Evolutionary conservation across 1,140 invertebrate species (phyloP), one percentile per base, ranked within the genome.

Genomic region (Leptopilina clavipes): DNA sequence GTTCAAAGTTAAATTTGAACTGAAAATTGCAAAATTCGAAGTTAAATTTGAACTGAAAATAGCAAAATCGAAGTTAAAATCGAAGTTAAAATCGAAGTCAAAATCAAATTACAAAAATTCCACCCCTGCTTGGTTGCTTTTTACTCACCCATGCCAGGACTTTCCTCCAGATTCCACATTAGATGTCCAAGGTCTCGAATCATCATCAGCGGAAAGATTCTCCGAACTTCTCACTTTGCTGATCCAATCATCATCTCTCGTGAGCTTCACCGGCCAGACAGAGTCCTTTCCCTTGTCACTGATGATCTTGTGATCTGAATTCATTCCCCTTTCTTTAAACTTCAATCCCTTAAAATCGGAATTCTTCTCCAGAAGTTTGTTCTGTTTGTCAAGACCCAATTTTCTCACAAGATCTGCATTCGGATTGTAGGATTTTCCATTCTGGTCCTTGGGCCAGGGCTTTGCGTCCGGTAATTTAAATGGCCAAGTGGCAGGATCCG

Each of bases 361-460:
- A 9, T 65, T 75, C 9, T 52, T 80, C 2, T 71, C 77, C 0
- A 81, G 52, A 12, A 80, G 71, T 59, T 44, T 71, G 6, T 77
- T 76, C 73, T 86, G 84, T 17, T 87, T 83, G n/a, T 88, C 86
- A 12, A 88, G 73, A 0, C 86, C 87, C 8, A 90, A 56, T 56
- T 88, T 90, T 7, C 85, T 81, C 44, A 87, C 84, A 1, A 90
- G 73, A 11, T 87, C 86, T 0, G 89, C 89, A 70, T 90, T 90
- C 0, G 88, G 88, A 70, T 89, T 89, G 74, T 88, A 89, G 8
- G 88, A 84, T 52, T 87, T 87, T 0, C 88, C 87, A 59, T 89
- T 87, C 18, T 88, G 85, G 25, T 90, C 87, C 31, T 89, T 90
- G 0, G 87, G 89, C 89, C 89, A 90, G 0, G 88, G 85, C 70